These are phyloP conservation scores for Neostethus bicornis DNA, from an alignment of 2,797 vertebrate species.

Conservation along the genomic window DNA sequence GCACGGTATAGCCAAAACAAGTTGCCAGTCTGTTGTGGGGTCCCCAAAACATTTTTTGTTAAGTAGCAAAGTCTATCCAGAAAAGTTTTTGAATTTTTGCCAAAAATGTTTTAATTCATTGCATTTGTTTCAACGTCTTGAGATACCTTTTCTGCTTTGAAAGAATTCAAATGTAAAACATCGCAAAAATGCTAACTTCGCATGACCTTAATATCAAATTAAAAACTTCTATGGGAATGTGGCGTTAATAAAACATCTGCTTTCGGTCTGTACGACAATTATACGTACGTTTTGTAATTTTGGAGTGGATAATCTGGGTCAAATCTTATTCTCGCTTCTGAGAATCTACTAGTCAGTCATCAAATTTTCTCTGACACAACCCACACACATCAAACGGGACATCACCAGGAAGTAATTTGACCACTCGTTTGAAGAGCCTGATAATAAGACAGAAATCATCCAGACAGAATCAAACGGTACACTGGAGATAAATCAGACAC, in stretches of 20 bases:
- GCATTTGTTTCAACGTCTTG: neutral
- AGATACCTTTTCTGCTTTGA: neutral
- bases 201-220: neutral
- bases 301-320: conserved; percentile 54
- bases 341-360: conserved; percentile 47
- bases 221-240: conserved; percentile 1
- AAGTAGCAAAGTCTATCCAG: no score
- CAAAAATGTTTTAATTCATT: neutral
- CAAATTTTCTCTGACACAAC: conserved; percentile 46
- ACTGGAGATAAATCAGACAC: conserved; percentile 59
- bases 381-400: conserved; percentile 45
- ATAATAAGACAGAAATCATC: conserved; percentile 51
- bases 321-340: conserved; percentile 48
- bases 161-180: conserved; percentile 3
- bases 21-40: no score
- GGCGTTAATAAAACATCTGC: conserved; percentile 40
- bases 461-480: conserved; percentile 40
- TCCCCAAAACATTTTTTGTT: no score
- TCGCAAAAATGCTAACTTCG: neutral
- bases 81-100: no score
- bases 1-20: no score
- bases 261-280: conserved; percentile 25
- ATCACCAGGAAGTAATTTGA: conserved; percentile 42
- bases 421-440: conserved; percentile 51
- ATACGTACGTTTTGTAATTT: conserved; percentile 48